A percentile compares a stretch with the other conserved stretches of the same genome.
phyloP scores from a whole-genome alignment of 2,113 vertebrate genomes.

The Trinectes maculatus region DNA sequence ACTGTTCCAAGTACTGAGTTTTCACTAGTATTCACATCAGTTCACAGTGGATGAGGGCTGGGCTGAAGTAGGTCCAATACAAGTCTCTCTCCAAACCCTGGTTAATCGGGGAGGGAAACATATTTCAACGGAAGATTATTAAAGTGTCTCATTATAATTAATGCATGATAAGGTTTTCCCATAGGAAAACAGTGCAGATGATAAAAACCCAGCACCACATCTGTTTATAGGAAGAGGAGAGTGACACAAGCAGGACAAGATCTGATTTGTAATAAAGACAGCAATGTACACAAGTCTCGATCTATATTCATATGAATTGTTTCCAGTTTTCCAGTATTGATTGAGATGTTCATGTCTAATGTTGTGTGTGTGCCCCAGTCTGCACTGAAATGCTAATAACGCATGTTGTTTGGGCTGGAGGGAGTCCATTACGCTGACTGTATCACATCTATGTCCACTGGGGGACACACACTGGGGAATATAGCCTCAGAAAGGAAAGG shows the following conservation, averaged over 20 bases:
- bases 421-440: constrained; percentile 57
- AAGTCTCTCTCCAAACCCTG: constrained; percentile 5
- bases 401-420: constrained; percentile 50
- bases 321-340: constrained; percentile 42
- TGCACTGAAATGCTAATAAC: constrained; percentile 57
- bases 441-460: constrained; percentile 53
- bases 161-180: constrained; percentile 30
- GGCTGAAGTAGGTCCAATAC: too few species aligned
- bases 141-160: constrained; percentile 57
- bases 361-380: constrained; percentile 34
- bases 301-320: constrained; percentile 5
- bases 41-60: too few species aligned
- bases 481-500: constrained; percentile 38
- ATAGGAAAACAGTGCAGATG: constrained; percentile 25
- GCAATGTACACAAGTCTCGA: neutral
- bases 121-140: constrained; percentile 49
- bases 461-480: constrained; percentile 37
- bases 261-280: neutral
- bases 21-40: too few species aligned
- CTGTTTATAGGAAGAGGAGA: constrained; percentile 4
- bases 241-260: neutral
- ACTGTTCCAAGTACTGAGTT: too few species aligned
- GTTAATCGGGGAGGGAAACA: constrained; percentile 21
- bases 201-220: constrained; percentile 30
- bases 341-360: constrained; percentile 36